phyloP scores from a whole-genome alignment of 2,888 invertebrate genomes.

The Leptinotarsa peninsularis region DNA sequence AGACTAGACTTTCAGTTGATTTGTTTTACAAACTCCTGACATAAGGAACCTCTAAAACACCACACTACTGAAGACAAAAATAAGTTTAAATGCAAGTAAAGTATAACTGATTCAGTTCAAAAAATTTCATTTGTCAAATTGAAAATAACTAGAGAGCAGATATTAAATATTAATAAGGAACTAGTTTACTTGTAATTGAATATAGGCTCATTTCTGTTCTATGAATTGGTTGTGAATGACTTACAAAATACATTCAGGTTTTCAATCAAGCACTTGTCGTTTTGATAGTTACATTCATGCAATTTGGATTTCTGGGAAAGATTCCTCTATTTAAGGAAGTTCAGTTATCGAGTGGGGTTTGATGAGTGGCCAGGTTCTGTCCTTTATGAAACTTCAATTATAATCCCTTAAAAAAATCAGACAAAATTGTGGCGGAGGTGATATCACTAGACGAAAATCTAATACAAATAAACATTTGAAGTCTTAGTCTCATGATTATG shows the following conservation, averaged over 20 bases:
- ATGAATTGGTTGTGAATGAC: neutral
- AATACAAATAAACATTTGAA: slow-evolving; percentile 33
- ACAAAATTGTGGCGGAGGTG: neutral
- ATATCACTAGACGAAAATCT: slow-evolving; percentile 45
- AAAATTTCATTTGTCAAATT: too few relatives aligned
- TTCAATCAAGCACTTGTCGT: neutral
- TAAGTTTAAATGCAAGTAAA: too few relatives aligned
- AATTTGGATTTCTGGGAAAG: neutral
- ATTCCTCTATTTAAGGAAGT: neutral
- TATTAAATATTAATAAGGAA: too few relatives aligned
- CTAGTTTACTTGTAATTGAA: neutral
- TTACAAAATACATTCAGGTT: neutral
- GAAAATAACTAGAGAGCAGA: too few relatives aligned
- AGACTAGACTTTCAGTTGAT: neutral
- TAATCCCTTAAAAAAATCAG: neutral
- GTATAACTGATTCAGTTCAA: too few relatives aligned
- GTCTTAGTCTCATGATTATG: slow-evolving; percentile 44
- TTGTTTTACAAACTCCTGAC: too few relatives aligned
- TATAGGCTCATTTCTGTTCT: slow-evolving; percentile 4
- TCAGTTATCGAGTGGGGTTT: neutral
- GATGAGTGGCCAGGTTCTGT: neutral
- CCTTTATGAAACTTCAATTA: neutral
- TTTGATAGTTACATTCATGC: slow-evolving; percentile 12
- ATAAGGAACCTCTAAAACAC: too few relatives aligned
- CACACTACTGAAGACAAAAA: too few relatives aligned